A percentile compares a stretch with the other conserved stretches of the same genome.
phyloP scores from a whole-genome alignment of 2,113 vertebrate species.

The Sinocyclocheilus anophthalmus region DNA sequence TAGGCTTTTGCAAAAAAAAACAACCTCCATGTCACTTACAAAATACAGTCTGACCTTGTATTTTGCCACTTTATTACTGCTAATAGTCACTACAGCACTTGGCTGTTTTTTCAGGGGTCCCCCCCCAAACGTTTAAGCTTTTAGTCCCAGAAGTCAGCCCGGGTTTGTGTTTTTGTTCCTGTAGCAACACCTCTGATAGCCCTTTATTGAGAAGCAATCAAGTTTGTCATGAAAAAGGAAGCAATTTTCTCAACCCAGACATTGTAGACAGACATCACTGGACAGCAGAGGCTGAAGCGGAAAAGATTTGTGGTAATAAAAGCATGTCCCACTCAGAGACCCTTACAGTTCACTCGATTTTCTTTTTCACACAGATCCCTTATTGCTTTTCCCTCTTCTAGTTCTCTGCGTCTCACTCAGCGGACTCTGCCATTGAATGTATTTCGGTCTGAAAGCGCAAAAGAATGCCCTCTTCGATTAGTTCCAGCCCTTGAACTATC shows the following conservation, averaged over 20 bases:
- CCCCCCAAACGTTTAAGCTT: neutral
- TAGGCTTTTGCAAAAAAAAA: neutral
- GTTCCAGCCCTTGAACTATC: constrained; percentile 21
- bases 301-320: constrained; percentile 58
- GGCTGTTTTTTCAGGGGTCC: neutral
- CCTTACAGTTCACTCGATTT: constrained; percentile 53
- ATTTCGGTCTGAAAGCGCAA: constrained; percentile 17
- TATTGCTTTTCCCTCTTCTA: constrained; percentile 32
- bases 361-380: constrained; percentile 44
- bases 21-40: neutral
- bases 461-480: constrained; percentile 32
- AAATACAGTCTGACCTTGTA: neutral
- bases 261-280: constrained; percentile 52
- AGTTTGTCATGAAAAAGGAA: constrained; percentile 56
- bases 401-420: constrained; percentile 8
- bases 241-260: constrained; percentile 56
- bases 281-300: constrained; percentile 40
- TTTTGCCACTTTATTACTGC: neutral
- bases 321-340: constrained; percentile 47
- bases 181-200: constrained; percentile 43
- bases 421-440: constrained; percentile 26
- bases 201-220: constrained; percentile 52
- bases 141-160: constrained; percentile 13
- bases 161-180: constrained; percentile 34
- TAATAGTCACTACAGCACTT: neutral